Conservation (phyloP, 92 coral and sea anemone species). For the Porites evermanni region DNA sequence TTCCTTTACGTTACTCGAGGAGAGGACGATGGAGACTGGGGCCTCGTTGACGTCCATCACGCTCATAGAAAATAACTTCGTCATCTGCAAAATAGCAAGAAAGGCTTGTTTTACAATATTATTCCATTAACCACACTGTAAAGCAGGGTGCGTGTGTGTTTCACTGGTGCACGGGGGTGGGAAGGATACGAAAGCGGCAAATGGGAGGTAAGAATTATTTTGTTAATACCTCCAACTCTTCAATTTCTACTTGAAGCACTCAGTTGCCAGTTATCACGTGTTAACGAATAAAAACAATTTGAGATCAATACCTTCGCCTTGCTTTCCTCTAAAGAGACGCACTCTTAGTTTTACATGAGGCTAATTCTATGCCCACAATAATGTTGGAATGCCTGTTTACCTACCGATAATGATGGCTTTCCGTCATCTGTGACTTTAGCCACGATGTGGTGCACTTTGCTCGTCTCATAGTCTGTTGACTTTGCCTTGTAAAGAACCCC, state of each 20-base stretch:
- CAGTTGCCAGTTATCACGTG: too few species aligned
- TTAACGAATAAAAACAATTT: too few species aligned
- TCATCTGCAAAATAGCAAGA: constrained; percentile 59
- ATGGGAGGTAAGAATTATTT: too few species aligned
- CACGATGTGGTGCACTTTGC: constrained; percentile 67
- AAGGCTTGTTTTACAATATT: background rate
- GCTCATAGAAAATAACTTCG: constrained; percentile 74
- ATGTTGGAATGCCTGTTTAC: constrained; percentile 2
- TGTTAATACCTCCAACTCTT: too few species aligned
- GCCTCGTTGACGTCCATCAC: constrained; percentile 92
- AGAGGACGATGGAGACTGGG: constrained; percentile 80
- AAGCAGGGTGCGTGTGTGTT: too few species aligned
- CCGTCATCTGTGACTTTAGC: constrained; percentile 77
- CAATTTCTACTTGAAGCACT: too few species aligned
- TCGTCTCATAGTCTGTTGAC: constrained; percentile 80
- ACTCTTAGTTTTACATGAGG: too few species aligned
- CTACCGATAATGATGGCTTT: constrained; percentile 67
- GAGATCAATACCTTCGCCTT: too few species aligned
- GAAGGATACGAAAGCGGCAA: too few species aligned
- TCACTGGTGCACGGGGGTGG: too few species aligned
- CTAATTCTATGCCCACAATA: too few species aligned
- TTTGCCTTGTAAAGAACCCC: constrained; percentile 74
- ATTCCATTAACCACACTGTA: background rate
- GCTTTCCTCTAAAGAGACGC: too few species aligned
- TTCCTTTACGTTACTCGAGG: constrained; percentile 68